phyloP scores from a whole-genome alignment of 2,888 invertebrate species.

The Silvanus unidentatus region DNA sequence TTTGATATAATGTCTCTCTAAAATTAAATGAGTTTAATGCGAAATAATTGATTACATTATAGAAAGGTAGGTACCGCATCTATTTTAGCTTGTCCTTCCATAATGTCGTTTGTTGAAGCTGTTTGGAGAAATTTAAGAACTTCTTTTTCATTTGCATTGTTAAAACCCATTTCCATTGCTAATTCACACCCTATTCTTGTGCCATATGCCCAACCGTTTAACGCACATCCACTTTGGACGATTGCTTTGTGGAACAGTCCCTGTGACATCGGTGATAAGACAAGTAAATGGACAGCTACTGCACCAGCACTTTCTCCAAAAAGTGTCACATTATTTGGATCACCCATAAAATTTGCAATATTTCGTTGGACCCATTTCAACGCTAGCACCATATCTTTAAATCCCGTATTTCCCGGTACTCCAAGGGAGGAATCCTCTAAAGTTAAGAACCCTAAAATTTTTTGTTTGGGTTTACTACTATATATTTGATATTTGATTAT shows the following conservation, averaged over 20 bases:
- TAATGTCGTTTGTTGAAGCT: conserved; percentile 32
- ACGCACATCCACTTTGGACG: conserved; percentile 37
- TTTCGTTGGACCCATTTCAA: conserved; percentile 49
- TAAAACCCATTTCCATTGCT: conserved; percentile 21
- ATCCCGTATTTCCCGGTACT: conserved; percentile 49
- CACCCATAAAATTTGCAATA: conserved; percentile 47
- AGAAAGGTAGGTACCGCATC: conserved; percentile 3
- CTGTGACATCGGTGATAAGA: conserved; percentile 48
- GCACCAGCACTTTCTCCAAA: conserved; percentile 51
- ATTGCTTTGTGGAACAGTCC: conserved; percentile 36
- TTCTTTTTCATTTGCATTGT: conserved; percentile 36
- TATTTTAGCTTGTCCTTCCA: conserved; percentile 15
- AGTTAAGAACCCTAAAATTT: conserved; percentile 48
- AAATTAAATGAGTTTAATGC: background rate
- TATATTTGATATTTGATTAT: no score
- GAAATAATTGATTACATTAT: background rate
- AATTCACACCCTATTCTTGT: conserved; percentile 9
- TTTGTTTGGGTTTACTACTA: no score
- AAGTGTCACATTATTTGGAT: conserved; percentile 49
- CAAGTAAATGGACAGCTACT: conserved; percentile 46
- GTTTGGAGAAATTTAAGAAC: conserved; percentile 40
- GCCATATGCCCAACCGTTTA: conserved; percentile 31
- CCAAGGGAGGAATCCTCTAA: conserved; percentile 44
- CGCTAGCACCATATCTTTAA: conserved; percentile 50
- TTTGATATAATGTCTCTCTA: conserved; percentile 1